Percentiles rank a stretch among this genome's conserved stretches.
phyloP scores from a whole-genome alignment of 2,888 invertebrate species.

The Anthrax anthrax region DNA sequence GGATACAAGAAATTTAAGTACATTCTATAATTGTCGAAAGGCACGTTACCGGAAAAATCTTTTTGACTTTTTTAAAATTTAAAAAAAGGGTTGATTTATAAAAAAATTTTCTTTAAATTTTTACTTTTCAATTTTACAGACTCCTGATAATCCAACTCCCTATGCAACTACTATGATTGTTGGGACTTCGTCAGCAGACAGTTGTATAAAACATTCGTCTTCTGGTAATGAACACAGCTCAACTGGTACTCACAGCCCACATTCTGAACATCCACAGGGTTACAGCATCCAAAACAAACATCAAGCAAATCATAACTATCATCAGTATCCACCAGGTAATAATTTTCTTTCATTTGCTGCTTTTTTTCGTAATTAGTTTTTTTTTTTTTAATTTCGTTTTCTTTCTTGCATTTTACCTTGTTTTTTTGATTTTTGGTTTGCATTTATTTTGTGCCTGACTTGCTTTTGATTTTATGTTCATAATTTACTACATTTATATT shows the following conservation, averaged over 20 bases:
- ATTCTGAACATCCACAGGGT: constrained; percentile 25
- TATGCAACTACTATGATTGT: constrained; percentile 63
- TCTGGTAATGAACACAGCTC: constrained; percentile 22
- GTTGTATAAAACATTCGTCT: constrained; percentile 32
- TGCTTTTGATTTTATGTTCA: constrained; percentile 4
- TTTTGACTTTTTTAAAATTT: constrained; percentile 1
- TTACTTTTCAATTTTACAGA: constrained; percentile 19
- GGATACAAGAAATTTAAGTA: constrained; percentile 48
- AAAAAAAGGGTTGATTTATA: background rate
- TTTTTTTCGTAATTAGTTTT: background rate
- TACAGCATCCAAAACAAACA: constrained; percentile 22
- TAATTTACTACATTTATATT: constrained; percentile 9
- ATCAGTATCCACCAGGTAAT: constrained; percentile 31
- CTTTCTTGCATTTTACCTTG: background rate
- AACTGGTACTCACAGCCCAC: constrained; percentile 34
- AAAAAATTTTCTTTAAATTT: constrained; percentile 3
- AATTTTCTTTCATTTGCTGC: constrained; percentile 1
- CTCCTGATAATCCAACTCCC: constrained; percentile 50
- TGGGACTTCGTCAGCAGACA: constrained; percentile 32
- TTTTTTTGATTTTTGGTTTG: constrained; percentile 2
- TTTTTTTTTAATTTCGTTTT: background rate
- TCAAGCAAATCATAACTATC: constrained; percentile 20
- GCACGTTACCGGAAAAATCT: constrained; percentile 14
- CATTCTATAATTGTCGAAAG: constrained; percentile 55
- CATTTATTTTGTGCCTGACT: constrained; percentile 5